These are phyloP conservation scores for Sebastes fasciatus DNA, from an alignment of 2,113 vertebrate genomes.

Conservation along the genomic window DNA sequence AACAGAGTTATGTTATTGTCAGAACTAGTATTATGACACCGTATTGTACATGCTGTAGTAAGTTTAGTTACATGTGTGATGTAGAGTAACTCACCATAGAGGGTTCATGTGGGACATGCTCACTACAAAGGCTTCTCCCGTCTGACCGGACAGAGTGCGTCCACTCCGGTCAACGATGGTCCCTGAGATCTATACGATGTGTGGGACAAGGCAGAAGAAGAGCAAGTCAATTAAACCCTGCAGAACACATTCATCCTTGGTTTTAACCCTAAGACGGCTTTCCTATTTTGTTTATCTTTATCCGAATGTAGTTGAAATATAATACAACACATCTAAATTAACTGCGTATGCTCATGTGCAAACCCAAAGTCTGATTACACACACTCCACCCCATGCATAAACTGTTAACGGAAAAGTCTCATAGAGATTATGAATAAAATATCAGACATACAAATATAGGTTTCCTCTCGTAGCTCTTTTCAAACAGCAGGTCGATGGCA, in stretches of 20 bases:
- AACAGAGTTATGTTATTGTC: not conserved
- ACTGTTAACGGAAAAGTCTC: not conserved
- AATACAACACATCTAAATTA: not conserved
- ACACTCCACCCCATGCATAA: not conserved
- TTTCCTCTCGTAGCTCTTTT: slow-evolving; percentile 85
- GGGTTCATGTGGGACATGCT: slow-evolving; percentile 92
- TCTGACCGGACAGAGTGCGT: slow-evolving; percentile 96
- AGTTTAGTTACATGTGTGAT: not conserved
- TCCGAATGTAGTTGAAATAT: no score
- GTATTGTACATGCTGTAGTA: not conserved
- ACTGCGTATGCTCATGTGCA: not conserved
- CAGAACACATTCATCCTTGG: not conserved
- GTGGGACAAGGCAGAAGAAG: slow-evolving; percentile 5
- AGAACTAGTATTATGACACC: not conserved
- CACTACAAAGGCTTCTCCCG: slow-evolving; percentile 95
- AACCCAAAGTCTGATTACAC: not conserved
- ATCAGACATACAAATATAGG: slow-evolving; percentile 92
- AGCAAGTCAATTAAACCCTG: not conserved
- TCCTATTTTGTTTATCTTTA: no score
- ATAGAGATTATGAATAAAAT: not conserved
- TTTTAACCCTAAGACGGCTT: not conserved
- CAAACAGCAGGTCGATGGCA: slow-evolving; percentile 92
- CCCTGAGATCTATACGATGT: slow-evolving; percentile 90
- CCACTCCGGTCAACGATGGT: slow-evolving; percentile 98
- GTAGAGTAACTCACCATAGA: slow-evolving; percentile 88